Conservation (phyloP, 2,113 vertebrate genomes). For the Oceanodroma tethys region DNA sequence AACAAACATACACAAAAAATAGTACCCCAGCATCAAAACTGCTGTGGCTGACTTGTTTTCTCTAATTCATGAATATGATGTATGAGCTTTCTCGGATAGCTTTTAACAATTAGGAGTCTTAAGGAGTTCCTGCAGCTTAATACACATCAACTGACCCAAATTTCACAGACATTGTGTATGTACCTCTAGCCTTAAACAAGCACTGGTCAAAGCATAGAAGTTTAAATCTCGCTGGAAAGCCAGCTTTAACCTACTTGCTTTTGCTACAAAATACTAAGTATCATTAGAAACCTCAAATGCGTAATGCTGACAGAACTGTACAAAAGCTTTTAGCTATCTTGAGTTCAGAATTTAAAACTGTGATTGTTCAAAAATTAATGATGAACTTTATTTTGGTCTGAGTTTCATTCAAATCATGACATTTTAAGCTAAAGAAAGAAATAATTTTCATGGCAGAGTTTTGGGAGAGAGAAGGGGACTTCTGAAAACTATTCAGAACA, state of each 20-base stretch:
- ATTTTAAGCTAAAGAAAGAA: background rate
- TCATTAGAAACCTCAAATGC: background rate
- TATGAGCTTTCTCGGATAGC: background rate
- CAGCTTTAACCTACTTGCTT: background rate
- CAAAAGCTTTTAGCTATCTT: background rate
- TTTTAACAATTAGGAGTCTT: background rate
- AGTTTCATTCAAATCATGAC: background rate
- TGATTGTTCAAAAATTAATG: background rate
- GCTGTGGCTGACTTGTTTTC: background rate
- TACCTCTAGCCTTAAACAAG: background rate
- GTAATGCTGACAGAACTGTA: accelerated
- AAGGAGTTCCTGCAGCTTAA: background rate
- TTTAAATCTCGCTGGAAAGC: background rate
- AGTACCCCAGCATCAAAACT: background rate
- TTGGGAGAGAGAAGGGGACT: background rate
- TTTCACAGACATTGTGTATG: background rate
- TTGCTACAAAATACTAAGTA: background rate
- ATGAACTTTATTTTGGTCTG: background rate
- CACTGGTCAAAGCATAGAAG: background rate
- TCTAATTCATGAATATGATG: background rate
- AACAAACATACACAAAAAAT: background rate
- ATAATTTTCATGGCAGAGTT: background rate
- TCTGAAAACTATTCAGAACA: background rate
- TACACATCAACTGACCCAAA: background rate
- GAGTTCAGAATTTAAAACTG: background rate